Base-by-base conservation (phyloP, 2,888 invertebrate species). In the Ryuthela nishihirai region DNA sequence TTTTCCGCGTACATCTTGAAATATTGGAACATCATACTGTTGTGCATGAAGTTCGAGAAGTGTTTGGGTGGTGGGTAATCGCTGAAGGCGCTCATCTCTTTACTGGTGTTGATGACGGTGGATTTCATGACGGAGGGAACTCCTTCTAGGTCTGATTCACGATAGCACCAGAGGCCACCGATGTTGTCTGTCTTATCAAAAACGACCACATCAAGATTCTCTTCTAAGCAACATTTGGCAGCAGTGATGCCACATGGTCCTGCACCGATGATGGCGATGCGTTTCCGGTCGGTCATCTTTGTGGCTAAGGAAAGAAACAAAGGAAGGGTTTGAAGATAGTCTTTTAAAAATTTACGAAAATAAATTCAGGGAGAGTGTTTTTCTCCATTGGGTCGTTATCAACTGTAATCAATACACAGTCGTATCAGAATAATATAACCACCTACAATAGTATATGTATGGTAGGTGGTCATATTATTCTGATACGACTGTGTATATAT, bases 1-100 rank as follows among this genome's bases (percentile, higher is more conserved):
- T 67, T 49, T 23, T 67, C 61, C 6, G 64, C 66, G 38, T 69
- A 70, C 34, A 47, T 44, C 26, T 62, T 56, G 40, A 75, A 61
- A 64, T 76, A 77, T 52, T 71, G 63, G n/a, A 72, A 52, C 40
- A 73, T 72, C 52, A 72, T 67, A 26, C 60, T 59, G 61, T 78
- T 75, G 52, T 75, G 75, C 72, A 78, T 72, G 67, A 73, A 78
- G 47, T 74, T 74, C 7, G 77, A 73, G 56, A 70, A 74, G 17
- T 75, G 66, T 24, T 69, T 36, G 9, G 63, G 65, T 4, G 75
- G 73, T 1, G 77, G 77, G 64, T 76, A 78, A 67, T 79, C 73
- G 48, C 73, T 73, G 65, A 70, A 74, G 4, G 73, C 69, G 17
- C 68, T 70, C 67, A 73, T 68, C 62, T 72, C 73, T 64, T 76